A percentile compares a stretch with the other conserved stretches of the same genome.
Conservation (phyloP, 2,888 invertebrate genomes). For the Dasypogon diadema region DNA sequence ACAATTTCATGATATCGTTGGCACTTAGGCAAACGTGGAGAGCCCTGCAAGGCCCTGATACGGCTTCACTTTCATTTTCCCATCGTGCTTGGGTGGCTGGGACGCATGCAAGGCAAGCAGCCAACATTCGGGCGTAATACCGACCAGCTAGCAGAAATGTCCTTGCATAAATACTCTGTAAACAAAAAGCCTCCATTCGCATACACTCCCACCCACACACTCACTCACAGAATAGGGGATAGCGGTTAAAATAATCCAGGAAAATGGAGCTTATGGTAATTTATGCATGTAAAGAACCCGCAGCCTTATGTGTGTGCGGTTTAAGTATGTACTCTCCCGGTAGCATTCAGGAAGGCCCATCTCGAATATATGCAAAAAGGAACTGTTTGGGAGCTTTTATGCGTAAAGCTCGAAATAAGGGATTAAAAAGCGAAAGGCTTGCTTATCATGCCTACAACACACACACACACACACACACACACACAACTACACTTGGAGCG, state of each 20-base stretch:
- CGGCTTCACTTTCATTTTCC: conserved; percentile 40
- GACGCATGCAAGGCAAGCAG: conserved; percentile 15
- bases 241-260: conserved; percentile 49
- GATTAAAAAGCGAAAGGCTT: conserved; percentile 49
- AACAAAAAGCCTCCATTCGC: conserved; percentile 35
- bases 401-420: conserved; percentile 38
- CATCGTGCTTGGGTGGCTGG: not conserved
- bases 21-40: conserved; percentile 46
- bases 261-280: conserved; percentile 54
- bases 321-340: conserved; percentile 16
- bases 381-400: conserved; percentile 36
- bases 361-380: conserved; percentile 5
- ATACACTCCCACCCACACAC: conserved; percentile 3
- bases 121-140: not conserved
- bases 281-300: conserved; percentile 50
- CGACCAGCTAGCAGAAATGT: conserved; percentile 21
- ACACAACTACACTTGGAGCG: not conserved
- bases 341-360: not conserved
- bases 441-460: conserved; percentile 49
- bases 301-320: conserved; percentile 1
- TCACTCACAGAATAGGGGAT: not conserved
- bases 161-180: conserved; percentile 51
- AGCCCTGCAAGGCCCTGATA: conserved; percentile 51
- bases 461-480: conserved; percentile 24
- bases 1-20: conserved; percentile 51